Evolutionary conservation across 1,140 invertebrate species (phyloP), one percentile per base, ranked within the genome.

Genomic region (Drosophila mojavensis): DNA sequence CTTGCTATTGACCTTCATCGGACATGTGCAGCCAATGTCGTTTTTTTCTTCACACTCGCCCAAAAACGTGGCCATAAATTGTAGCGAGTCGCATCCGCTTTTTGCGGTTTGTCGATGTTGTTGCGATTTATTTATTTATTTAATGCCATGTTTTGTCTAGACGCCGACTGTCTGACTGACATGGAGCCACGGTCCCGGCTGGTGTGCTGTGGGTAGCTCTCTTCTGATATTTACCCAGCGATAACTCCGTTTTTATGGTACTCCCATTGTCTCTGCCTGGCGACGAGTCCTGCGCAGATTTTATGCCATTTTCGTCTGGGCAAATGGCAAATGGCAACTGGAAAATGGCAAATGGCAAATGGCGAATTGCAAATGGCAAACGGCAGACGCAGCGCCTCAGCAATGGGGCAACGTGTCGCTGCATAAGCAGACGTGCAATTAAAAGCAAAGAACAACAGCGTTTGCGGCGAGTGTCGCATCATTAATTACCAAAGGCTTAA

Each of bases 61-160:
- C 33, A 62, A 67, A 78, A 81, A 65, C 55, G 50, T 74, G 68
- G 65, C 63, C 73, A 89, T 88, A 88, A 89, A 88, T 88, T 88
- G 58, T 36, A 33, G 28, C 54, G 56, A 70, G 53, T 77, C 66
- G 65, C 69, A 75, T 82, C 79, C 63, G 66, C 4, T 74, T 85
- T 86, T 74, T 88, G 79, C 36, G 82, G 83, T 67, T 73, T 64
- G 78, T 76, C 78, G 80, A 51, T 45, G 58, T 45, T 63, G 13
- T 73, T 58, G 72, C 72, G 73, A 79, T 79, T 79, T 79, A 89
- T 88, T 88, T 88, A 89, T 88, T 88, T 88, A 88, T 89, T 88
- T 88, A 88, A 82, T 78, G 84, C 83, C 83, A 83, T 88, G 83
- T 89, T 88, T 89, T 88, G 83, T 88, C 83, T 88, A 88, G 84